These are phyloP conservation scores for Teinopalpus imperialis DNA, from an alignment of 2,888 invertebrate genomes.

Conservation along the genomic window DNA sequence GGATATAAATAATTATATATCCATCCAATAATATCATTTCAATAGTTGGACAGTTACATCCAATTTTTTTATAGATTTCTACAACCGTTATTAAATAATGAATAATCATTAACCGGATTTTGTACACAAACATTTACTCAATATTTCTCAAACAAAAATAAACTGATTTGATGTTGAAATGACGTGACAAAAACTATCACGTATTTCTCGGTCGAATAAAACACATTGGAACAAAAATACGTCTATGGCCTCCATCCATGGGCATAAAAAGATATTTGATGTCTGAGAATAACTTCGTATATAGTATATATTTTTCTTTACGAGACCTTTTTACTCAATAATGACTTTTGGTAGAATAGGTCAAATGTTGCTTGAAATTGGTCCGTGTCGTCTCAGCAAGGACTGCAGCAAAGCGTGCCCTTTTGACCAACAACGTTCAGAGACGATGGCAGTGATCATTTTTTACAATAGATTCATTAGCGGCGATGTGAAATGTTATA, in stretches of 20 bases:
- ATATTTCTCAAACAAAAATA: constrained; percentile 4
- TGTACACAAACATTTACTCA: constrained; percentile 9
- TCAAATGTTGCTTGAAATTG: constrained; percentile 8
- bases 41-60: background rate
- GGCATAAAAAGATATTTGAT: constrained; percentile 7
- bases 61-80: background rate
- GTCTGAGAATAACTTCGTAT: constrained; percentile 8
- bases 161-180: constrained; percentile 24
- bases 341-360: constrained; percentile 9
- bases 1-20: too few relatives aligned
- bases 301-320: background rate
- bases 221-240: constrained; percentile 19
- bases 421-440: constrained; percentile 13
- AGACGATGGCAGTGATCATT: constrained; percentile 14
- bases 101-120: constrained; percentile 11
- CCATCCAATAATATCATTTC: background rate
- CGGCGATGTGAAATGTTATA: constrained; percentile 19
- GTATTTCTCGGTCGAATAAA: constrained; percentile 13
- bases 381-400: constrained; percentile 16
- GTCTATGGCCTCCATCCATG: constrained; percentile 8
- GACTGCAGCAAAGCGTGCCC: constrained; percentile 14
- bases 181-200: constrained; percentile 23
- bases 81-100: constrained; percentile 2
- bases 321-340: constrained; percentile 1
- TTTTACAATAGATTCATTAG: constrained; percentile 18